These are phyloP conservation scores for Microcebus murinus DNA, from an alignment of 2,113 vertebrate genomes.

Conservation along the genomic window DNA sequence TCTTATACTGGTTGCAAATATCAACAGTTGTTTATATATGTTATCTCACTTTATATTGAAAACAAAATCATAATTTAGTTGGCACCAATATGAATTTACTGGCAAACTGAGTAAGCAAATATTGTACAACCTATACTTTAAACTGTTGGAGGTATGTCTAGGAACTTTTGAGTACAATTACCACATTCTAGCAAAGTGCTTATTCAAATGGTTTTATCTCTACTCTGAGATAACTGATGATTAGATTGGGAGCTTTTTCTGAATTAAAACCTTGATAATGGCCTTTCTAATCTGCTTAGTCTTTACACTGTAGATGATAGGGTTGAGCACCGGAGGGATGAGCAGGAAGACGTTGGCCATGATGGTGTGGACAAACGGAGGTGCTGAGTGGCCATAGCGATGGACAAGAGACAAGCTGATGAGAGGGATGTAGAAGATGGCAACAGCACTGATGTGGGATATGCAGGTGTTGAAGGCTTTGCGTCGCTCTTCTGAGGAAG, in stretches of 20 bases:
- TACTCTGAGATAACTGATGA: neutral
- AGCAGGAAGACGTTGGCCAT: conserved; percentile 77
- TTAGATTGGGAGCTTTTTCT: conserved; percentile 19
- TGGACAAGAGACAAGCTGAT: conserved; percentile 61
- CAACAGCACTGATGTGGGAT: conserved; percentile 56
- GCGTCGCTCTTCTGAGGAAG: conserved; percentile 52
- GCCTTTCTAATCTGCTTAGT: conserved; percentile 74
- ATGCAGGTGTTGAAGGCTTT: conserved; percentile 71
- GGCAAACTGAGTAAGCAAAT: neutral
- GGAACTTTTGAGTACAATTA: neutral
- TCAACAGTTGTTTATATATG: neutral
- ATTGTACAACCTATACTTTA: neutral
- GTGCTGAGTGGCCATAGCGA: conserved; percentile 50
- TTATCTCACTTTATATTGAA: neutral
- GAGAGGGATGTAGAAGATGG: conserved; percentile 61
- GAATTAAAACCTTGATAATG: conserved; percentile 47
- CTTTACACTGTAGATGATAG: conserved; percentile 80
- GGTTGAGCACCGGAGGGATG: conserved; percentile 79
- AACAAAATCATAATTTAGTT: neutral
- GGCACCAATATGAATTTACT: neutral
- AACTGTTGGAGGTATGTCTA: neutral
- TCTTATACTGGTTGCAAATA: neutral
- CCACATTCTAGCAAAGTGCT: neutral
- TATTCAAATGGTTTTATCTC: neutral
- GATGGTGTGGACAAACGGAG: conserved; percentile 70